Evolutionary conservation across 2,888 invertebrate genomes (phyloP).

Genomic region (Aphidius colemani): DNA sequence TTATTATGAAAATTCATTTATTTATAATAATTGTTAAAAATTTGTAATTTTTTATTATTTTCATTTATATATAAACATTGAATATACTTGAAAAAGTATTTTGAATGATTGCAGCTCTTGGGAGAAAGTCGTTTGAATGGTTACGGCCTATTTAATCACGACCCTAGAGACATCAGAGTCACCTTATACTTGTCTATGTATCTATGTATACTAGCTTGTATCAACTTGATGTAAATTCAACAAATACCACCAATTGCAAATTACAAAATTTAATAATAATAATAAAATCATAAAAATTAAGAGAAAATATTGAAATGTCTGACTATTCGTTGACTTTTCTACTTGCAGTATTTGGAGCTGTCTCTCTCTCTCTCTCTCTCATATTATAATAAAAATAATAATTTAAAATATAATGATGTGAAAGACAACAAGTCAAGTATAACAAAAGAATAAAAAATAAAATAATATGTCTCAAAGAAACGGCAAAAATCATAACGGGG

Average conservation of each 20-base stretch:
- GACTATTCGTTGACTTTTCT: not conserved
- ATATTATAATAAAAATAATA: no score
- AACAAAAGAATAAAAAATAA: not conserved
- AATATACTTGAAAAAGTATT: slow-evolving; percentile 28
- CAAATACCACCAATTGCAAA: no score
- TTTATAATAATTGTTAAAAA: not conserved
- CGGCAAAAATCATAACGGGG: slow-evolving; percentile 42
- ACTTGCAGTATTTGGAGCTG: not conserved
- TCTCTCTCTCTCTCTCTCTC: no score
- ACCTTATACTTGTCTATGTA: no score
- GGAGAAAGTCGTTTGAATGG: slow-evolving; percentile 53
- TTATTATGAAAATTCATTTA: no score
- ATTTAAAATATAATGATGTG: no score
- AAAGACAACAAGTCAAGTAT: not conserved
- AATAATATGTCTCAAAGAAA: slow-evolving; percentile 26
- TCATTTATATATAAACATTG: slow-evolving; percentile 9
- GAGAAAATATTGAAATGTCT: not conserved
- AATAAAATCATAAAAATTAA: not conserved
- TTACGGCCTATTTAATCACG: slow-evolving; percentile 52
- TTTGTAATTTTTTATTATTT: not conserved
- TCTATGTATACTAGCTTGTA: no score
- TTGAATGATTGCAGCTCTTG: slow-evolving; percentile 38
- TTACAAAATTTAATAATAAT: no score
- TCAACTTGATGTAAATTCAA: no score
- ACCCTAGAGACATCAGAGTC: slow-evolving; percentile 20